Evolutionary conservation across 2,797 vertebrate genomes (phyloP).

Genomic region (Enteromius trimaculatus): DNA sequence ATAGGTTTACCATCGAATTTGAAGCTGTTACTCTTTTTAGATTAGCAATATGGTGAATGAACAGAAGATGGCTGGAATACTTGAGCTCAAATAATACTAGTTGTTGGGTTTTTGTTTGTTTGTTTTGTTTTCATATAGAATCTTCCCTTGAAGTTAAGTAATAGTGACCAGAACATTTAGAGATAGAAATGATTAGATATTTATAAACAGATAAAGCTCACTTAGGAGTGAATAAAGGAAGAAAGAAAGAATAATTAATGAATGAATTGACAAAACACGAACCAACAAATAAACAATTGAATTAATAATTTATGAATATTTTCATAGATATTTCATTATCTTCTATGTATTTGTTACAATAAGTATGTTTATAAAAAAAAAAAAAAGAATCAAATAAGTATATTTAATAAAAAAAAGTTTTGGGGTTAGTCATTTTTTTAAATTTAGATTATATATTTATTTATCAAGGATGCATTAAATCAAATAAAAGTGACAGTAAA

Average conservation of each 20-base stretch:
- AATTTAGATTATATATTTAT: not conserved
- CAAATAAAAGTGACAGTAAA: not conserved
- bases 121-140: not conserved
- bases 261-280: not conserved
- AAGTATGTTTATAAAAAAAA: no score
- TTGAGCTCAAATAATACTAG: not conserved
- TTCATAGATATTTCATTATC: no score
- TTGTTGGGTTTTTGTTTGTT: not conserved
- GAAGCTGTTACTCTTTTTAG: not conserved
- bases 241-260: not conserved
- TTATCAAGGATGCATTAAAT: not conserved
- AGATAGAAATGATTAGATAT: not conserved
- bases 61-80: not conserved
- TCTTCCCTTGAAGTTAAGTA: not conserved
- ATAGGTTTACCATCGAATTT: not conserved
- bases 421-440: no score
- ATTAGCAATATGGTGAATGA: not conserved
- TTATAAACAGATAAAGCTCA: not conserved
- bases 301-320: not conserved
- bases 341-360: no score
- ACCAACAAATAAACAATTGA: not conserved
- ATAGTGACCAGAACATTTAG: not conserved
- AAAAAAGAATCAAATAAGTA: no score
- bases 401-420: no score
- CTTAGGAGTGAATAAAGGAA: not conserved